Conservation (phyloP, 2,888 invertebrate genomes). For the Xestobium rufovillosum region DNA sequence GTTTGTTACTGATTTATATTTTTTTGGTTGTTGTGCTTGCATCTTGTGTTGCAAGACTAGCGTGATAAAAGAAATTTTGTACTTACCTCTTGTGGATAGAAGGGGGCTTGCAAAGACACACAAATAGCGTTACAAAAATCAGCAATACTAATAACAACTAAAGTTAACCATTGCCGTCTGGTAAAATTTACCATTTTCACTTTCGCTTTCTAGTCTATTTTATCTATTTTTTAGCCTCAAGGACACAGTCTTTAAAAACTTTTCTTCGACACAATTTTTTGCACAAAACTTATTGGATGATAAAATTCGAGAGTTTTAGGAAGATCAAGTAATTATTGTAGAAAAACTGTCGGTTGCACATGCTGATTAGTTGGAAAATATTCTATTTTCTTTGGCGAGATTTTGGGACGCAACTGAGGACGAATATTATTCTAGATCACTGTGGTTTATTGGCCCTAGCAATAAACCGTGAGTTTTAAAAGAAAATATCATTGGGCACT, state of each 20-base stretch:
- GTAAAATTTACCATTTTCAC: conserved; percentile 57
- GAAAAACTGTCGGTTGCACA: conserved; percentile 38
- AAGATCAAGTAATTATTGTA: conserved; percentile 37
- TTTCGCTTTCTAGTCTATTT: conserved; percentile 5
- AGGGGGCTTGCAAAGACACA: conserved; percentile 77
- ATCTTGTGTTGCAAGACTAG: too few species aligned
- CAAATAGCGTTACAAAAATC: conserved; percentile 81
- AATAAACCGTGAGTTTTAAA: too few species aligned
- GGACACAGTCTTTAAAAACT: too few species aligned
- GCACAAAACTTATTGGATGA: conserved; percentile 6
- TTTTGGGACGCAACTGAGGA: too few species aligned
- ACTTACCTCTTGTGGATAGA: conserved; percentile 76
- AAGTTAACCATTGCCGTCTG: conserved; percentile 68
- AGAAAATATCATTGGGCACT: conserved; percentile 9
- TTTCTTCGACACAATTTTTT: conserved; percentile 10
- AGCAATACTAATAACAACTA: conserved; percentile 70
- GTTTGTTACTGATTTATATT: too few species aligned
- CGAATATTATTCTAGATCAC: too few species aligned
- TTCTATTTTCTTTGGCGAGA: too few species aligned
- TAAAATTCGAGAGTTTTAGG: conserved; percentile 36
- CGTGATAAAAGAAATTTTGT: too few species aligned
- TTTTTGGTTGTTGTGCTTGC: too few species aligned
- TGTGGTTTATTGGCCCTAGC: too few species aligned
- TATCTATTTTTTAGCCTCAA: too few species aligned
- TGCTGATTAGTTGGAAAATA: too few species aligned